phyloP scores from a whole-genome alignment of 2,888 invertebrate species.

The Coremacera marginata region DNA sequence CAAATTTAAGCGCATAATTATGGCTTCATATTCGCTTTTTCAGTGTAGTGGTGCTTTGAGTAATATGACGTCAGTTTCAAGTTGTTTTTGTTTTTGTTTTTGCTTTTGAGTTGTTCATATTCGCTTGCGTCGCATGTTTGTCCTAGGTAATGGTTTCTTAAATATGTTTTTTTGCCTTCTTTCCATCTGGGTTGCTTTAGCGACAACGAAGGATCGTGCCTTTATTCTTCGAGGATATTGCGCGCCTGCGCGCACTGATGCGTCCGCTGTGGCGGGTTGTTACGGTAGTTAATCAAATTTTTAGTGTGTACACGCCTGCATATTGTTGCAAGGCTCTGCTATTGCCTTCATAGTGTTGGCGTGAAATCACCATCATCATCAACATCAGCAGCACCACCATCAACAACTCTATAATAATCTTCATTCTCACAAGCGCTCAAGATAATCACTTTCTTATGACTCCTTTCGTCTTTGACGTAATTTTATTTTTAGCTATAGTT shows the following conservation, averaged over 20 bases:
- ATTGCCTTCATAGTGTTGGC: background rate
- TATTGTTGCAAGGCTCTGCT: background rate
- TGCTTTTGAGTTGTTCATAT: background rate
- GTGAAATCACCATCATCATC: constrained; percentile 18
- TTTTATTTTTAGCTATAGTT: constrained; percentile 9
- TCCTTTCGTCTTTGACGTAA: constrained; percentile 18
- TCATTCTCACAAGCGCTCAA: background rate
- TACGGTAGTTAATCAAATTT: constrained; percentile 30
- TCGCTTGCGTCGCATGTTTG: background rate
- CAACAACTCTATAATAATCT: background rate
- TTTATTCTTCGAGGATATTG: background rate
- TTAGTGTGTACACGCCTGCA: background rate
- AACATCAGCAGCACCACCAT: background rate
- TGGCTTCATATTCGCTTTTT: constrained; percentile 12
- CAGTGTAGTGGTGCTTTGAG: constrained; percentile 7
- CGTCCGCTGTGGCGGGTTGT: constrained; percentile 14
- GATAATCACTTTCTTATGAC: background rate
- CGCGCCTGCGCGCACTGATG: constrained; percentile 24
- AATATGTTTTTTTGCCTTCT: background rate
- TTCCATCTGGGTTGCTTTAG: background rate
- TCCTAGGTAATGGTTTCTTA: constrained; percentile 16
- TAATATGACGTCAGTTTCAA: constrained; percentile 8
- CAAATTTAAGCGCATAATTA: constrained; percentile 35
- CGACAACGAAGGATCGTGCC: background rate
- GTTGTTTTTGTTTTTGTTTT: background rate